These are phyloP conservation scores for Catharus fuscescens DNA, from an alignment of 2,113 vertebrate genomes.

Conservation along the genomic window DNA sequence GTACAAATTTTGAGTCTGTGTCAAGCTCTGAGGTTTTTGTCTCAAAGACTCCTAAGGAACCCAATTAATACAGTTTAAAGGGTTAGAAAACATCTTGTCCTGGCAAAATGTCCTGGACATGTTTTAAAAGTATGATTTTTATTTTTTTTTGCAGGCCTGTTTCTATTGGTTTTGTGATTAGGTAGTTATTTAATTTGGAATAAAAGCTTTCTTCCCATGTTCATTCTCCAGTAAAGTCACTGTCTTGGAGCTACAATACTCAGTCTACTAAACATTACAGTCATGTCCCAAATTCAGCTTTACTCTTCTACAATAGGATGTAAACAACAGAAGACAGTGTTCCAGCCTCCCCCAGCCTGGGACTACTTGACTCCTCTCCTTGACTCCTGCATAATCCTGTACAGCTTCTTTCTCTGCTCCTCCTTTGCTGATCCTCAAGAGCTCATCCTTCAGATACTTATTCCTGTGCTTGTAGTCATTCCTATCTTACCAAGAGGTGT, in stretches of 20 bases:
- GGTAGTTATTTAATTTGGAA: background rate
- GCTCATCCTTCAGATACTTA: background rate
- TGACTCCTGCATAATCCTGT: background rate
- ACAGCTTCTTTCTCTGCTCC: background rate
- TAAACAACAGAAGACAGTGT: background rate
- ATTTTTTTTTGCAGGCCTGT: background rate
- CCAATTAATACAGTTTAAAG: constrained; percentile 22
- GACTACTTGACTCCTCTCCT: background rate
- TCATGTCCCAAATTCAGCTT: background rate
- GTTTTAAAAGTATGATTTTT: background rate
- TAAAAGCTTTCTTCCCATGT: background rate
- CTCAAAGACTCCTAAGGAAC: constrained; percentile 29
- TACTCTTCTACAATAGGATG: background rate
- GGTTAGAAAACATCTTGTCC: background rate
- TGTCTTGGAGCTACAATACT: background rate
- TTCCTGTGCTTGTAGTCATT: background rate
- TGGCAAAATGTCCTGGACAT: background rate
- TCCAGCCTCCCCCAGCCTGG: background rate
- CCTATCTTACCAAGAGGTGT: background rate
- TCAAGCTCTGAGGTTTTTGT: constrained; percentile 6
- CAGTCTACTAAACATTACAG: background rate
- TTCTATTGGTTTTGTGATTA: background rate
- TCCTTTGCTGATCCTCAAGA: background rate
- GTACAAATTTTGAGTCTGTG: background rate
- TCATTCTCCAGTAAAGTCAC: background rate